phyloP scores from a whole-genome alignment of 2,888 invertebrate genomes.

The Nomada hirtipes region DNA sequence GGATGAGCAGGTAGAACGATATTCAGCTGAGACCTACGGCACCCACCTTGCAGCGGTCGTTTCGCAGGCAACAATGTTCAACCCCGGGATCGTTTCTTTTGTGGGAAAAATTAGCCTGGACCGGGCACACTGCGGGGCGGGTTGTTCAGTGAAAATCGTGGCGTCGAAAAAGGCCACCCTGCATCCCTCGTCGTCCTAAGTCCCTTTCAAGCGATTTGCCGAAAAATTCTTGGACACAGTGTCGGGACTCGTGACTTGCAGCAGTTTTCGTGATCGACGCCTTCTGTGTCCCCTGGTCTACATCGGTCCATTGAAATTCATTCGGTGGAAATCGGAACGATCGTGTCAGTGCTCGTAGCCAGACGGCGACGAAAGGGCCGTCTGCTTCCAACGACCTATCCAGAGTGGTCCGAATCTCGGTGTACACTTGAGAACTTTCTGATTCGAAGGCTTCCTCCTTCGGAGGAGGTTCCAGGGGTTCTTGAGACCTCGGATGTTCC shows the following conservation, averaged over 20 bases:
- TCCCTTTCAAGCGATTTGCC: constrained; percentile 16
- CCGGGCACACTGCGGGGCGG: neutral
- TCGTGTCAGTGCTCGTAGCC: constrained; percentile 21
- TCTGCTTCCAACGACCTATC: neutral
- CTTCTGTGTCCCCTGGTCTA: neutral
- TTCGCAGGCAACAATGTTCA: constrained; percentile 29
- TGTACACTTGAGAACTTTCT: no score
- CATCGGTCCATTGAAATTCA: constrained; percentile 37
- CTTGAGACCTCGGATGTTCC: no score
- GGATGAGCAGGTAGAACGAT: constrained; percentile 74
- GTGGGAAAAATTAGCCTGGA: constrained; percentile 15
- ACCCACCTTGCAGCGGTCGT: constrained; percentile 63
- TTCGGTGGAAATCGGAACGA: constrained; percentile 48
- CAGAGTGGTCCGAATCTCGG: neutral
- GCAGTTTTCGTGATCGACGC: constrained; percentile 3
- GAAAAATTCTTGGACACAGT: constrained; percentile 26
- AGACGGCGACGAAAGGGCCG: neutral
- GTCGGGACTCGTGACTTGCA: neutral
- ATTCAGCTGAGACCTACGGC: constrained; percentile 47
- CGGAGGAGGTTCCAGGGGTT: no score
- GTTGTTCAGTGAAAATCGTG: neutral
- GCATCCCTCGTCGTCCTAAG: constrained; percentile 1
- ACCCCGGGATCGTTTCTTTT: constrained; percentile 5
- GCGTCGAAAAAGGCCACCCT: no score
- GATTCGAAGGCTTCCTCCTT: neutral